Base-by-base conservation (phyloP, 1,140 invertebrate genomes). In the Elysia chlorotica region DNA sequence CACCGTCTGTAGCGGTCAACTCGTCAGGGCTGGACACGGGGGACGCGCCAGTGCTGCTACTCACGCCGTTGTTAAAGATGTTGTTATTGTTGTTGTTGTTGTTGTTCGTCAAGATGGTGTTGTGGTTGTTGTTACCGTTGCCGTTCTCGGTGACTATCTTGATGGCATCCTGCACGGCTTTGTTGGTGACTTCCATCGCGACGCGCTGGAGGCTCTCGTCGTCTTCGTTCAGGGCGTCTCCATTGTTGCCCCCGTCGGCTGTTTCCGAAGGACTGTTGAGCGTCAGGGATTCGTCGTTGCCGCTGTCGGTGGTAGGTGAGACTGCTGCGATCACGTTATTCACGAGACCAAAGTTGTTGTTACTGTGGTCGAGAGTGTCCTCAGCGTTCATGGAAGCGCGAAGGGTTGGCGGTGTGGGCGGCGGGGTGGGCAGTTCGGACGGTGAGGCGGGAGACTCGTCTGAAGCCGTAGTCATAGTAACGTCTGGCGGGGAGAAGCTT, bases 151-250 rank as follows among this genome's bases (percentile, higher is more conserved):
- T 69, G n/a, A 77, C 76, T 2, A 77, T 63, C n/a, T 74, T 72
- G 19, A 77, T 74, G 38, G 76, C 76, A 10, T 77, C 73, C 61
- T 77, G 73, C n/a, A 77, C 76, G 33, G 73, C 76, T 62, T 73
- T 69, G 35, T 38, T 59, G 25, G 76, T 77, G 19, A 77, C 73
- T 35, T 75, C 65, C 41, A 38, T 70, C n/a, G 76, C 76, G 25
- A 75, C 71, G 2, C 70, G 65, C 37, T 77, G 71, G n/a, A 77
- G 37, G 25, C 59, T 67, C 19, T 69, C 65, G 21, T 77, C 76
- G 14, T 74, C 71, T 2, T 71, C 69, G 1, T 17, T 14, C 3
- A 68, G 28, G 1, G 38, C 35, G n/a, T 59, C 56, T 2, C 59
- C 67, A 1, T 6, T 37, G 28, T 70, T 56, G 2, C 57, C 67